These are phyloP conservation scores for Gibbula magus DNA, from an alignment of 2,888 invertebrate genomes.

Conservation along the genomic window DNA sequence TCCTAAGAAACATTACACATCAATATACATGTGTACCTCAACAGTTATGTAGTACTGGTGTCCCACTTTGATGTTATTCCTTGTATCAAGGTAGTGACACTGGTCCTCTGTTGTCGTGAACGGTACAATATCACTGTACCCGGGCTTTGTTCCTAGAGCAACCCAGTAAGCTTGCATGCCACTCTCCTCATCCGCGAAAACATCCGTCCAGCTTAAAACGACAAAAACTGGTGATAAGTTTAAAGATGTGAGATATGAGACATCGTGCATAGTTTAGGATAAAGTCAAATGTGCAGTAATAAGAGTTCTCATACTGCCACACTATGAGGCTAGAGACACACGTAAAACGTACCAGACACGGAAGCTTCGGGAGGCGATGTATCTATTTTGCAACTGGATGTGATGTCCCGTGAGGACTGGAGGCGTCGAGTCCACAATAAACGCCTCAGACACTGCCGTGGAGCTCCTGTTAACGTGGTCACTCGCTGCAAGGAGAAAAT, in stretches of 20 bases:
- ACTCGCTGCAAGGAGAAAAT: constrained; percentile 33
- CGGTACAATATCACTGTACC: constrained; percentile 25
- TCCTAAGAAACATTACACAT: too few relatives aligned
- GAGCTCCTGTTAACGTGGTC: constrained; percentile 43
- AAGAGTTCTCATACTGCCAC: too few relatives aligned
- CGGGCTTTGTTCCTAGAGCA: constrained; percentile 35
- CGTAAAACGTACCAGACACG: background rate
- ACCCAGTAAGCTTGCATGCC: constrained; percentile 31
- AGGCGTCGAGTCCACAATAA: constrained; percentile 45
- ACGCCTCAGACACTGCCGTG: constrained; percentile 30
- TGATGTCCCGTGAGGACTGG: constrained; percentile 35
- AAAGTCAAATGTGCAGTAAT: too few relatives aligned
- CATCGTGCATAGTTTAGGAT: too few relatives aligned
- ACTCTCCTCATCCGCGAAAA: constrained; percentile 33
- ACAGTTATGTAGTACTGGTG: background rate
- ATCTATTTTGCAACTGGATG: constrained; percentile 37
- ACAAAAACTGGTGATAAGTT: background rate
- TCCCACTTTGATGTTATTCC: background rate
- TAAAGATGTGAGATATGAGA: too few relatives aligned
- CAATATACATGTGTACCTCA: too few relatives aligned
- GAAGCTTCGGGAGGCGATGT: constrained; percentile 37
- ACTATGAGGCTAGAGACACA: background rate
- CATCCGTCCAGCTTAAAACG: constrained; percentile 31
- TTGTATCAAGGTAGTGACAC: background rate
- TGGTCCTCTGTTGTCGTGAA: background rate